These are phyloP conservation scores for Hyperoodon ampullatus DNA, from an alignment of 2,113 vertebrate species.

Conservation along the genomic window DNA sequence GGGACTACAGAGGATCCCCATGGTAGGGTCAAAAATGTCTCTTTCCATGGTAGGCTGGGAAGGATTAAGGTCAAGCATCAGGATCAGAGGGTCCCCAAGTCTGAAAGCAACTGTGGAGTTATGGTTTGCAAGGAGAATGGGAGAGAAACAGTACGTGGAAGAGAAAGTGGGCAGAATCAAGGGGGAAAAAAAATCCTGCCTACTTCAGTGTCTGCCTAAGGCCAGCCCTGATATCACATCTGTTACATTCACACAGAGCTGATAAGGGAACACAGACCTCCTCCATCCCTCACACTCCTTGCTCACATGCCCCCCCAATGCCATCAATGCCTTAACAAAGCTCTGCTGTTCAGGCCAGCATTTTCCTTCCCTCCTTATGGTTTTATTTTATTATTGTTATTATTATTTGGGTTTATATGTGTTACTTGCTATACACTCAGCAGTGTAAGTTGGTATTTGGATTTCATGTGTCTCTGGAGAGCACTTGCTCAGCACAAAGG, in stretches of 20 bases:
- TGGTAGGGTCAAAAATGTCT: background rate
- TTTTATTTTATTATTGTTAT: background rate
- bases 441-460: background rate
- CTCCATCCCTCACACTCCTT: rapidly evolving
- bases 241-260: background rate
- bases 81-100: background rate
- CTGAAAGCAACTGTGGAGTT: background rate
- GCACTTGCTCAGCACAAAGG: background rate
- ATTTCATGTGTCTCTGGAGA: background rate
- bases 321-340: background rate
- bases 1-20: background rate
- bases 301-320: rapidly evolving
- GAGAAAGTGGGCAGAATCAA: background rate
- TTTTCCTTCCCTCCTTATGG: background rate
- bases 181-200: background rate
- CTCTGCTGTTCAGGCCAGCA: background rate
- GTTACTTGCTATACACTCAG: background rate
- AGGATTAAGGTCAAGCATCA: background rate
- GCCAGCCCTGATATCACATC: background rate
- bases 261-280: background rate
- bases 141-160: background rate
- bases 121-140: background rate
- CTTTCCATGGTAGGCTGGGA: background rate
- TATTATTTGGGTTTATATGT: background rate
- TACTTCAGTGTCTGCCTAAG: background rate